A percentile compares a stretch with the other conserved stretches of the same genome.
Evolutionary conservation across 2,797 vertebrate species (phyloP).

Genomic region (Octomys mimax): DNA sequence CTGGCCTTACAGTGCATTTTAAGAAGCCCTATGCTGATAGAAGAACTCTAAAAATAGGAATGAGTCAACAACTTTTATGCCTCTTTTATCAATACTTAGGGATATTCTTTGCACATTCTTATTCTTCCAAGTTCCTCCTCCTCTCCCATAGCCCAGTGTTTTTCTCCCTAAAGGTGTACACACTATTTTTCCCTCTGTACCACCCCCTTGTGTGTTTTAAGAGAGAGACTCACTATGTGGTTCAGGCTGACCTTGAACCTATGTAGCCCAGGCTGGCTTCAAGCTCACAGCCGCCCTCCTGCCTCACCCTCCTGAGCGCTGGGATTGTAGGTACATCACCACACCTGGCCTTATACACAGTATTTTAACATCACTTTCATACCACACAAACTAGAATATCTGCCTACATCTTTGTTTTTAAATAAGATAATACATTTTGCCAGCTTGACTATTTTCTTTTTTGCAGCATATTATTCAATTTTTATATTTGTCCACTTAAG

Average conservation of each 20-base stretch:
- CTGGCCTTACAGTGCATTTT: conserved; percentile 11
- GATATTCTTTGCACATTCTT: not conserved
- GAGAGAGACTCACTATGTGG: not conserved
- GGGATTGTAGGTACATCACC: not conserved
- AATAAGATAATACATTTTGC: not conserved
- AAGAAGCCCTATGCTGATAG: conserved; percentile 1
- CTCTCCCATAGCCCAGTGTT: not conserved
- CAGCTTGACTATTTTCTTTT: not conserved
- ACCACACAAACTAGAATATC: not conserved
- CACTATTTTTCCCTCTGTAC: not conserved
- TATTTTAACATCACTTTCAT: not conserved
- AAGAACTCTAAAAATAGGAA: conserved; percentile 51
- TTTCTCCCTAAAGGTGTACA: not conserved
- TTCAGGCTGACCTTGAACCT: too few species aligned
- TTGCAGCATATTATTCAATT: conserved; percentile 21
- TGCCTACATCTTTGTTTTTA: conserved; percentile 6
- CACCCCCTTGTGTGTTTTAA: not conserved
- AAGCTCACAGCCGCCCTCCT: not conserved
- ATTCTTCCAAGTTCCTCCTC: not conserved
- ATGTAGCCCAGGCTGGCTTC: not conserved
- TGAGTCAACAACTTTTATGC: not conserved
- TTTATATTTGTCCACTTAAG: not conserved
- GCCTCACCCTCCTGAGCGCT: not conserved
- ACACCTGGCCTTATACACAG: not conserved
- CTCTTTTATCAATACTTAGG: not conserved